Percentiles rank a stretch among this genome's conserved stretches.
These are phyloP conservation scores for Alcis repandata DNA, from an alignment of 2,888 invertebrate genomes.

Conservation along the genomic window DNA sequence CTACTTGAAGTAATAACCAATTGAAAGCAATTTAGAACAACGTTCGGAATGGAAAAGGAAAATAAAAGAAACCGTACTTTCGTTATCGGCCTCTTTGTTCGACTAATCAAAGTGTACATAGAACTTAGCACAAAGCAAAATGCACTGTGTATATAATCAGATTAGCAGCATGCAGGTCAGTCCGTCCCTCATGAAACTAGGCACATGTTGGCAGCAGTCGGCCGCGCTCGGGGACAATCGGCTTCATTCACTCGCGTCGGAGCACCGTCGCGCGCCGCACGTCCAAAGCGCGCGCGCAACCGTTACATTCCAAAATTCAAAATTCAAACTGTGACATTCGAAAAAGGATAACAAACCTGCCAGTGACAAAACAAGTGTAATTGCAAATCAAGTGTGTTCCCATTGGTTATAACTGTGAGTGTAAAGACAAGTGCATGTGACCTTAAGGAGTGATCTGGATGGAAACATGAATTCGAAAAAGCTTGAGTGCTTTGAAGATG, in stretches of 20 bases:
- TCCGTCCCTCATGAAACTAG: constrained; percentile 68
- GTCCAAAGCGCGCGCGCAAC: constrained; percentile 67
- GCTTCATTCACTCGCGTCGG: constrained; percentile 79
- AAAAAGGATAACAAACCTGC: constrained; percentile 45
- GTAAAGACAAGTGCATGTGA: constrained; percentile 79
- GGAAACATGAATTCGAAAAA: constrained; percentile 83
- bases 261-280: constrained; percentile 65
- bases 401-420: constrained; percentile 50
- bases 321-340: constrained; percentile 60
- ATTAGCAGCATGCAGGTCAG: constrained; percentile 78
- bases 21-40: constrained; percentile 8
- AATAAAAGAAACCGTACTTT: constrained; percentile 36
- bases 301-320: constrained; percentile 71
- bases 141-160: constrained; percentile 72
- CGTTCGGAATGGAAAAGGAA: constrained; percentile 20
- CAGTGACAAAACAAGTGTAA: constrained; percentile 47
- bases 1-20: constrained; percentile 3
- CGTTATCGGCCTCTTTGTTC: constrained; percentile 49
- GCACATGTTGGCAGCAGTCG: constrained; percentile 55
- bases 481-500: constrained; percentile 80
- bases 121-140: constrained; percentile 59
- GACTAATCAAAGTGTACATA: constrained; percentile 50
- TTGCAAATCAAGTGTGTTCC: constrained; percentile 30
- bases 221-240: constrained; percentile 55
- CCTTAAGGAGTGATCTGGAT: constrained; percentile 59